phyloP scores from a whole-genome alignment of 2,888 invertebrate genomes.

The Trichacis sp. region DNA sequence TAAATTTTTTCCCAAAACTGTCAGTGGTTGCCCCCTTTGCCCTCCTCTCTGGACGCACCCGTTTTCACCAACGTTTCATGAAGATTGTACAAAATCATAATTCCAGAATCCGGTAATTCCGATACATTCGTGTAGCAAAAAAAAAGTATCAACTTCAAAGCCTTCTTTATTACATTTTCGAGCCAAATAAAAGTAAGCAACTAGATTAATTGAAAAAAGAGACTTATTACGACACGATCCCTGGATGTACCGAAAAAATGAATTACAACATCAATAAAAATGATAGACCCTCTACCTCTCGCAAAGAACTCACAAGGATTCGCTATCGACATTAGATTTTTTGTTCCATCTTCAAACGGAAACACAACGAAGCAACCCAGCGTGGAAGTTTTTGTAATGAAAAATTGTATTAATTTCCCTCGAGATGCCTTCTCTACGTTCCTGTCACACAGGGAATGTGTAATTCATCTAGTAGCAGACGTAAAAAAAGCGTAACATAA shows the following conservation, averaged over 20 bases:
- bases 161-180: too few species aligned
- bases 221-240: background rate
- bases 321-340: slow-evolving; percentile 10
- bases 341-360: slow-evolving; percentile 3
- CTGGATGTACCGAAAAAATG: too few species aligned
- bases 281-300: slow-evolving; percentile 17
- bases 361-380: slow-evolving; percentile 13
- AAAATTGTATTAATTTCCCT: slow-evolving; percentile 47
- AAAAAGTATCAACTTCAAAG: too few species aligned
- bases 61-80: too few species aligned
- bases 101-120: too few species aligned
- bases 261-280: background rate
- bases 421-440: slow-evolving; percentile 23
- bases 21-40: too few species aligned
- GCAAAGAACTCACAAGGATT: slow-evolving; percentile 9
- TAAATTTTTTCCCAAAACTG: too few species aligned
- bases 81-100: too few species aligned
- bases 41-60: too few species aligned
- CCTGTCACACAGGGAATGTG: background rate
- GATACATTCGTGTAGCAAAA: too few species aligned
- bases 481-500: background rate
- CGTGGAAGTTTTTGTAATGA: slow-evolving; percentile 23
- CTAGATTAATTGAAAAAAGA: too few species aligned
- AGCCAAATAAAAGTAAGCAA: background rate
- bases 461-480: background rate